Evolutionary conservation across 2,113 vertebrate genomes (phyloP), one percentile per base, ranked within the genome.

Genomic region (Rana temporaria): DNA sequence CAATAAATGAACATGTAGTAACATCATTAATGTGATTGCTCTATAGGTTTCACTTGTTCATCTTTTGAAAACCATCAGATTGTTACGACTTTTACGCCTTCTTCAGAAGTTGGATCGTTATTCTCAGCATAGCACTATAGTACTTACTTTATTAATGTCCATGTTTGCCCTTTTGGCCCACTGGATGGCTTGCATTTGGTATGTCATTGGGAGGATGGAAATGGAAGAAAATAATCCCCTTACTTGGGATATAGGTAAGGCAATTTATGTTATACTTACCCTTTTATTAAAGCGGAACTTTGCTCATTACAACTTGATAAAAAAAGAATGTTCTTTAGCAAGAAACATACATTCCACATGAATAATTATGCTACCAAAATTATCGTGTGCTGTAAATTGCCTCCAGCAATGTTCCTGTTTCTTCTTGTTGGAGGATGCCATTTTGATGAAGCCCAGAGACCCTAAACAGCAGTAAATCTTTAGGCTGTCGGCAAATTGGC

Each of bases 131-230:
- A 98, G 98, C 91, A 97, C 97, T 0, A 94, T 99, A 26, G 98
- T 99, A 30, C 95, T 99, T 79, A 99, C 98, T 0, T 93, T 99
- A 73, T 95, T 99, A 74, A 99, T 99, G 98, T 98, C 97, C 86
- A 97, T 99, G 96, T 99, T 99, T 83, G 98, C 97, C 16, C 93
- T 99, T 86, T 93, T 99, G 72, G 98, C 96, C 34, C 98, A 99
- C 90, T 99, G 98, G 98, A 98, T 99, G 98, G 98, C 98, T 26
- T 99, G 98, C 89, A 98, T 99, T 94, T 99, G 98, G 98, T 99
- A 98, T 75, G 95, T 99, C 89, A 98, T 99, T 60, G 98, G 98
- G 86, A 99, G 96, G 88, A 98, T 96, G 92, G 98, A 99, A 92
- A 96, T 97, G 91, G 97, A 98, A 86, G 93, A 95, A 90, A 98